These are phyloP conservation scores for Schlechtendalia chinensis DNA, from an alignment of 1,140 invertebrate genomes.

Conservation along the genomic window DNA sequence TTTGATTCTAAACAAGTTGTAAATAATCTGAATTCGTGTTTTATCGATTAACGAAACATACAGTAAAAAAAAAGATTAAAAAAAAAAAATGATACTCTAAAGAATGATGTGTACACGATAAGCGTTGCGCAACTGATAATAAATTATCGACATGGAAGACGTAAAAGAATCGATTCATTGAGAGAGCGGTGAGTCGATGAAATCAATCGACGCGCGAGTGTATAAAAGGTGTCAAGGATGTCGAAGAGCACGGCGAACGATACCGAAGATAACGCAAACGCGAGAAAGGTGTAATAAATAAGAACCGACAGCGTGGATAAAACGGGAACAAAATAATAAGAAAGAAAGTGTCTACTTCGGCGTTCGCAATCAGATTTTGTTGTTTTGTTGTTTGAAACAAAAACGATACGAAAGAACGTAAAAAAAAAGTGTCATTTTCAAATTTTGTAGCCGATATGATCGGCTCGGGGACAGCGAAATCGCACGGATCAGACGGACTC, in stretches of 20 bases:
- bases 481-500: too few relatives aligned
- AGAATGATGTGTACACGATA: neutral
- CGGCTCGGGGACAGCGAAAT: too few relatives aligned
- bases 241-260: neutral
- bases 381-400: too few relatives aligned
- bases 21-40: neutral
- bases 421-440: too few relatives aligned
- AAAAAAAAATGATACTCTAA: neutral
- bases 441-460: too few relatives aligned
- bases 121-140: neutral
- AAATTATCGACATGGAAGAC: neutral
- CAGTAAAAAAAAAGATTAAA: neutral
- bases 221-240: conserved; percentile 31
- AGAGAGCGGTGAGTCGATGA: conserved; percentile 20
- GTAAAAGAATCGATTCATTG: conserved; percentile 24
- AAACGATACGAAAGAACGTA: too few relatives aligned
- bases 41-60: too few relatives aligned
- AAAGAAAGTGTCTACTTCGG: neutral
- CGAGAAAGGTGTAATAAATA: neutral
- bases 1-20: neutral
- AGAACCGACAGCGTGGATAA: neutral
- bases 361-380: neutral
- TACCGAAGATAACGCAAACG: neutral
- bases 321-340: neutral
- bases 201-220: neutral